phyloP scores from a whole-genome alignment of 2,113 vertebrate species.

The Lucifuga dentata region DNA sequence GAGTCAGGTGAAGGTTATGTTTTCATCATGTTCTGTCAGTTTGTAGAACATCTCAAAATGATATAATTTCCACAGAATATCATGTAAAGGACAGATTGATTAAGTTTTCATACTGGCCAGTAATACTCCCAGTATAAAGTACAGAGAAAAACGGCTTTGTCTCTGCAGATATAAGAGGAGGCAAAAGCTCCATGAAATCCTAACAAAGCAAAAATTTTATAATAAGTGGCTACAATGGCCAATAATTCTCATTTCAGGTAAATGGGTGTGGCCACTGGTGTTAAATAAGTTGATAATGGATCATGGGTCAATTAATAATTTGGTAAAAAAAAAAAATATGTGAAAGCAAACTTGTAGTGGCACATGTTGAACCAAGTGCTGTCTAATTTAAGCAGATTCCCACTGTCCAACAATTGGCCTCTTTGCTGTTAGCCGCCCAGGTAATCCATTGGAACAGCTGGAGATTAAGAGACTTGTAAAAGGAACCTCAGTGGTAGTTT shows the following conservation, averaged over 20 bases:
- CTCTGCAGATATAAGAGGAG: too few relatives aligned
- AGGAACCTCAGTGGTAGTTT: neutral
- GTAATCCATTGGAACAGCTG: neutral
- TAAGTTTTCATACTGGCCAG: too few relatives aligned
- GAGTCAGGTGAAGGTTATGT: too few relatives aligned
- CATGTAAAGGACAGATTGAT: too few relatives aligned
- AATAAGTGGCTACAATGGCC: neutral
- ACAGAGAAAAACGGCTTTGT: too few relatives aligned
- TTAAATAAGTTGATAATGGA: conserved; percentile 6
- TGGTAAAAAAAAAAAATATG: neutral
- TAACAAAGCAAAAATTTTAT: too few relatives aligned
- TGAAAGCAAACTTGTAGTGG: conserved; percentile 1
- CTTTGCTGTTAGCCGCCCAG: neutral
- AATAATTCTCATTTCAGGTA: neutral
- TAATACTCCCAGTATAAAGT: too few relatives aligned
- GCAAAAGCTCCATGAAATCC: too few relatives aligned
- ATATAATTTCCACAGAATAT: too few relatives aligned
- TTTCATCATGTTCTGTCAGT: too few relatives aligned
- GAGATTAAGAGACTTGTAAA: neutral
- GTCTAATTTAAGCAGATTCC: conserved; percentile 3
- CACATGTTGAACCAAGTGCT: conserved; percentile 15
- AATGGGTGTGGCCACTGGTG: neutral
- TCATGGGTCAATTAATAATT: conserved; percentile 10
- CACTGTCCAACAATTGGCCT: neutral
- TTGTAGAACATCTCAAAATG: too few relatives aligned